Evolutionary conservation across 2,888 invertebrate species (phyloP).

Genomic region (Hydriomena furcata): DNA sequence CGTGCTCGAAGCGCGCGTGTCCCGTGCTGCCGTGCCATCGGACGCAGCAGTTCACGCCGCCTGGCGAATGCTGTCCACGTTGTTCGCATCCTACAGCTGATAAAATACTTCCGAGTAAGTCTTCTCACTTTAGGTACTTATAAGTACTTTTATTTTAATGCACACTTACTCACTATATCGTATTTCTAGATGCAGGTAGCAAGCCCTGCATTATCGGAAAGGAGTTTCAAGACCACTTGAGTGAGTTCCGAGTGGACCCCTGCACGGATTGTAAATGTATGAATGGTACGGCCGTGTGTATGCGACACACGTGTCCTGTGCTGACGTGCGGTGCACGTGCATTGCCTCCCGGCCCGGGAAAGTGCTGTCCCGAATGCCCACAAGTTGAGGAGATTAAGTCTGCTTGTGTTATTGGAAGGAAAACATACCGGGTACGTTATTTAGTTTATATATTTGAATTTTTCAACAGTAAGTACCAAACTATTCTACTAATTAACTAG

Average conservation of each 20-base stretch:
- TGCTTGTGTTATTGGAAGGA: constrained; percentile 86
- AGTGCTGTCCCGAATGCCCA: constrained; percentile 91
- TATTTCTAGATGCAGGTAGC: constrained; percentile 59
- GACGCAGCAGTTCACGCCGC: constrained; percentile 86
- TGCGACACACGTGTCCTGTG: constrained; percentile 93
- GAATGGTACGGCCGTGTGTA: constrained; percentile 91
- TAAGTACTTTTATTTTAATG: no score
- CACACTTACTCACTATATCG: not conserved
- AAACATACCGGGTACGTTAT: constrained; percentile 88
- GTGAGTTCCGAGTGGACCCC: constrained; percentile 86
- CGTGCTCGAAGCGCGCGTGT: constrained; percentile 93
- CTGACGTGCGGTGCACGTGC: constrained; percentile 92
- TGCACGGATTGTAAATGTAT: constrained; percentile 94
- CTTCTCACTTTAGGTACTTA: no score
- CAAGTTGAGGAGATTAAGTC: constrained; percentile 86
- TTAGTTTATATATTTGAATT: no score
- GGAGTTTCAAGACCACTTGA: constrained; percentile 85
- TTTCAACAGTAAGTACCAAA: no score
- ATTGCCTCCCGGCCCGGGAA: constrained; percentile 84
- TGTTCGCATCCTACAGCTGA: constrained; percentile 77
- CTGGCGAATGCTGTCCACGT: constrained; percentile 91
- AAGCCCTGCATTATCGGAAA: constrained; percentile 88
- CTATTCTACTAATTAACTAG: no score
- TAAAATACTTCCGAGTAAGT: constrained; percentile 75
- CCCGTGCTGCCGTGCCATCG: constrained; percentile 93